Percentiles rank a stretch among this genome's conserved stretches.
Conservation (phyloP, 2,888 invertebrate genomes). For the Deroplatys truncata region DNA sequence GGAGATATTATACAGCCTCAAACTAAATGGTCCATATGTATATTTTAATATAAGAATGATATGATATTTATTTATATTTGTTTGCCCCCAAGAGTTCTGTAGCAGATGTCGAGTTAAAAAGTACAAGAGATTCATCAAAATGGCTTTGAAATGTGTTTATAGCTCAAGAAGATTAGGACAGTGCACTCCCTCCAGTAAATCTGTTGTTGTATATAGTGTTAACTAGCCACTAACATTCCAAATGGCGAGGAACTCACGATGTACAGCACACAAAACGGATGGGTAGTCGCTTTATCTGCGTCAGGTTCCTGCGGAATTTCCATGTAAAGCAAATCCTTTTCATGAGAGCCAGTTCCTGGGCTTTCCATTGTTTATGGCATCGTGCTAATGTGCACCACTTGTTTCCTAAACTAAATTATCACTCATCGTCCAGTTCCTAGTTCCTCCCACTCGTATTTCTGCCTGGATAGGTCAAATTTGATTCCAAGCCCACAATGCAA, state of each 20-base stretch:
- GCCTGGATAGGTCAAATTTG: neutral
- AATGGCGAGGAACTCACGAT: neutral
- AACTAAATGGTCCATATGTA: too few species aligned
- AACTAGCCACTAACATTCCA: neutral
- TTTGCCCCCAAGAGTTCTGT: too few species aligned
- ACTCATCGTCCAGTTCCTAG: neutral
- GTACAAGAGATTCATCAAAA: too few species aligned
- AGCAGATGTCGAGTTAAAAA: too few species aligned
- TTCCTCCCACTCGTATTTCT: neutral
- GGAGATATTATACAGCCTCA: too few species aligned
- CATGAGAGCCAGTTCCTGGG: neutral
- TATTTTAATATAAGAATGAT: too few species aligned
- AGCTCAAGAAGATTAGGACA: too few species aligned
- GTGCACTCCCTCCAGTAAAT: neutral
- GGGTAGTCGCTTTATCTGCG: neutral
- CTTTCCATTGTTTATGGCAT: neutral
- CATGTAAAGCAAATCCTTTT: neutral
- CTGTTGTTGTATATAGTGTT: neutral
- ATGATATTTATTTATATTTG: too few species aligned
- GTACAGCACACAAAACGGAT: neutral
- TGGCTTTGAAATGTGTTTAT: too few species aligned
- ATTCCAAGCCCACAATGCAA: neutral
- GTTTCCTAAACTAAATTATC: neutral
- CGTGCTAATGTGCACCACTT: neutral
- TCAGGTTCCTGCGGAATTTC: neutral